These are phyloP conservation scores for Argynnis bischoffii DNA, from an alignment of 2,888 invertebrate genomes.

Conservation along the genomic window DNA sequence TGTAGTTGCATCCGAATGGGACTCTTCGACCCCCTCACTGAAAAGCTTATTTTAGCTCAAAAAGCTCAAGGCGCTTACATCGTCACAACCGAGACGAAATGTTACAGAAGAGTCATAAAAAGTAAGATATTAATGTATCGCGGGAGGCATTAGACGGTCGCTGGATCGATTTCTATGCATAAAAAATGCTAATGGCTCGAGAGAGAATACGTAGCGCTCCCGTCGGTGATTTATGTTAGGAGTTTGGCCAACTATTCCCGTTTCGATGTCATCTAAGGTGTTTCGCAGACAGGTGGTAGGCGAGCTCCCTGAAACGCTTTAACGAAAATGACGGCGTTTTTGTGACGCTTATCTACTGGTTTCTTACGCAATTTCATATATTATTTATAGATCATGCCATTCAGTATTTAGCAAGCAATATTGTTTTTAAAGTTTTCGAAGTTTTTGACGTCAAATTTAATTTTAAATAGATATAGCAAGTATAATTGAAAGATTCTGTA, in stretches of 20 bases:
- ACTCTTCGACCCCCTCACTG: background rate
- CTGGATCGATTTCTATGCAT: conserved; percentile 81
- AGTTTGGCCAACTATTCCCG: conserved; percentile 64
- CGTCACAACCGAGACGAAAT: conserved; percentile 59
- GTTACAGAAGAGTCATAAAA: conserved; percentile 81
- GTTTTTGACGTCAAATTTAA: too few relatives aligned
- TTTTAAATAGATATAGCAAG: too few relatives aligned
- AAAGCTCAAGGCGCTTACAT: conserved; percentile 47
- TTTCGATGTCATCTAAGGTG: conserved; percentile 55
- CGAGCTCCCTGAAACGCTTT: conserved; percentile 30
- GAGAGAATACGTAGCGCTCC: conserved; percentile 67
- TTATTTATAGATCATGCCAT: conserved; percentile 8
- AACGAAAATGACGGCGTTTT: conserved; percentile 33
- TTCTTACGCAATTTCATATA: conserved; percentile 18
- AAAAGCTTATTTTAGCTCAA: conserved; percentile 23
- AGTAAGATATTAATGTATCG: conserved; percentile 83
- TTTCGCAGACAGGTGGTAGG: conserved; percentile 59
- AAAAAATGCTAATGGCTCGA: conserved; percentile 80
- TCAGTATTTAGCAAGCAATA: background rate
- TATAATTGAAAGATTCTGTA: too few relatives aligned
- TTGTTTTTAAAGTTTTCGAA: background rate
- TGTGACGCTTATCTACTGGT: conserved; percentile 21
- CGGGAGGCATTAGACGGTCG: conserved; percentile 80
- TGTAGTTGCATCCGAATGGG: conserved; percentile 1
- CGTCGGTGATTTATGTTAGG: conserved; percentile 74